Evolutionary conservation across 2,797 vertebrate species (phyloP).

Genomic region (Lagodon rhomboides): DNA sequence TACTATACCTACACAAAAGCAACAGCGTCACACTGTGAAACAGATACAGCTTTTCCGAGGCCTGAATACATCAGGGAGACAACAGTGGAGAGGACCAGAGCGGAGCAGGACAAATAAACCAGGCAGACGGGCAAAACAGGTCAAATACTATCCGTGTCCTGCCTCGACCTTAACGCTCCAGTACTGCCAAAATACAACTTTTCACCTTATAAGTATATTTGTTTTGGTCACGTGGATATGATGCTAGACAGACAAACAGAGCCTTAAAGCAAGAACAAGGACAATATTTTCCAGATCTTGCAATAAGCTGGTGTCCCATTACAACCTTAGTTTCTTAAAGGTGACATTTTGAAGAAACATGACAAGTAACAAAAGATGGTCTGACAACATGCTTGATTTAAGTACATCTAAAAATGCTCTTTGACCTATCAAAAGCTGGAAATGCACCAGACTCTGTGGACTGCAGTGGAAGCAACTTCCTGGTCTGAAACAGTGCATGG

Average conservation of each 20-base stretch:
- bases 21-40: slow-evolving; percentile 33
- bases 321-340: not conserved
- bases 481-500: not conserved
- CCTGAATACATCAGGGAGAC: slow-evolving; percentile 29
- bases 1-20: slow-evolving; percentile 46
- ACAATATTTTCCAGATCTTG: not conserved
- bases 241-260: not conserved
- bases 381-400: not conserved
- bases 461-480: slow-evolving; percentile 9
- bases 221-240: not conserved
- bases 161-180: not conserved
- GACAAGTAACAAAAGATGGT: not conserved
- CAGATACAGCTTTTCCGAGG: slow-evolving; percentile 58
- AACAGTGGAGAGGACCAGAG: not conserved
- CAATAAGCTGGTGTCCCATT: not conserved
- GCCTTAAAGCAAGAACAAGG: not conserved
- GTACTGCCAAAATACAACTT: not conserved
- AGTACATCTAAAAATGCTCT: slow-evolving; percentile 32
- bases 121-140: not conserved
- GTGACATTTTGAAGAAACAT: not conserved
- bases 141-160: slow-evolving; percentile 5
- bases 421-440: slow-evolving; percentile 36
- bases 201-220: not conserved
- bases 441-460: slow-evolving; percentile 10
- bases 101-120: not conserved